phyloP scores from a whole-genome alignment of 2,113 vertebrate species.

The Carassius auratus region DNA sequence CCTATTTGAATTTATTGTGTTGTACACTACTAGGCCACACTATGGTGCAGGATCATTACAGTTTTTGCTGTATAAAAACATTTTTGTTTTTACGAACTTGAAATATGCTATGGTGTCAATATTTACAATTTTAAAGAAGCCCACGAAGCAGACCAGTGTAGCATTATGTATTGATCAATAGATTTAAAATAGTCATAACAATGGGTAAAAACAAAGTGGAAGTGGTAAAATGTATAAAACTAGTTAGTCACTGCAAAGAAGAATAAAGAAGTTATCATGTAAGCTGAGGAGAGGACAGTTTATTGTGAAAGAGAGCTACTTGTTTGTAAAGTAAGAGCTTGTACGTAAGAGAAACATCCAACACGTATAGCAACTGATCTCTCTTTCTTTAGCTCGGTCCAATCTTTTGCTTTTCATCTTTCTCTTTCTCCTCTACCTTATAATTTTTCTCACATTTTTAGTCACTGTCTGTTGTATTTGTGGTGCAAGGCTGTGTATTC shows the following conservation, averaged over 20 bases:
- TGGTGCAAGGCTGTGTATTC: conserved; percentile 33
- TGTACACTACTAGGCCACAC: no score
- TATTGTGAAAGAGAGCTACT: not conserved
- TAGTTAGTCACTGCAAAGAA: not conserved
- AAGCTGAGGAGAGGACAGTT: not conserved
- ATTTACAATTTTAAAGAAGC: not conserved
- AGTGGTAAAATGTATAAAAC: not conserved
- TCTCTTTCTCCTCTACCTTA: not conserved
- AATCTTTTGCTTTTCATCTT: not conserved
- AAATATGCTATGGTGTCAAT: not conserved
- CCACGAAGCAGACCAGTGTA: not conserved
- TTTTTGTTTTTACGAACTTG: not conserved
- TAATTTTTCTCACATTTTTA: not conserved
- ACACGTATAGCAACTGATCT: not conserved
- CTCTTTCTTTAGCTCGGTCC: not conserved
- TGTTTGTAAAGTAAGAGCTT: not conserved
- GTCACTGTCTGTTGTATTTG: not conserved
- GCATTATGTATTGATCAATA: conserved; percentile 25
- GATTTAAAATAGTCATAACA: not conserved
- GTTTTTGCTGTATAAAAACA: not conserved
- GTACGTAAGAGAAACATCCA: not conserved
- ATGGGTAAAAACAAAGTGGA: not conserved
- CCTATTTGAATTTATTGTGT: no score
- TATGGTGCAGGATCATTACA: no score
- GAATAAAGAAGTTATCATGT: not conserved